phyloP scores from a whole-genome alignment of 2,797 vertebrate genomes.

The Chelonia mydas region DNA sequence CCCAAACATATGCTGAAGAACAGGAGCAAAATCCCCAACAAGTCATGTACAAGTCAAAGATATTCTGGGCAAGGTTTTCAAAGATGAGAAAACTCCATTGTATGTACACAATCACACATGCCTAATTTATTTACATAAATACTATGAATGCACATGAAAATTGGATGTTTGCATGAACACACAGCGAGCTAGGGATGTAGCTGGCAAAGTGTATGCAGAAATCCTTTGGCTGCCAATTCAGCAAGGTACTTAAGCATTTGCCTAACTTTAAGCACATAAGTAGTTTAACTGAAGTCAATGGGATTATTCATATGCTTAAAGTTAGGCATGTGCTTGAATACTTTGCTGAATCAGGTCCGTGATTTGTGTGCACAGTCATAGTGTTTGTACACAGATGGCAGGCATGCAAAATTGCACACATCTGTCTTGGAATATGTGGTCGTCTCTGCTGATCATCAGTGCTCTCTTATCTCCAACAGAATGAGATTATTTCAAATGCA shows the following conservation, averaged over 20 bases:
- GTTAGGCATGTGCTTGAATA: neutral
- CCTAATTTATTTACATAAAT: neutral
- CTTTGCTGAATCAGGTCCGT: neutral
- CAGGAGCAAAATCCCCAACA: neutral
- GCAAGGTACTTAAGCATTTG: neutral
- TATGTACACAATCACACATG: neutral
- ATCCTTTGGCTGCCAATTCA: constrained; percentile 9
- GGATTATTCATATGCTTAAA: neutral
- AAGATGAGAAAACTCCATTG: neutral
- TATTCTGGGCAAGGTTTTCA: neutral
- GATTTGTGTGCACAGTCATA: fast-evolving
- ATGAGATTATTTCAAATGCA: constrained; percentile 51
- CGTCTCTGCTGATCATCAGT: neutral
- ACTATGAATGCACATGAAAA: neutral
- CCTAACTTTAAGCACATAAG: neutral
- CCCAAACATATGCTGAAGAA: neutral
- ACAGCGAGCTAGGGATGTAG: neutral
- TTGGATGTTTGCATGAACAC: fast-evolving
- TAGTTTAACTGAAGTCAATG: neutral
- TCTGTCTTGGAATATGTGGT: fast-evolving
- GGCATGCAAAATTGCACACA: neutral
- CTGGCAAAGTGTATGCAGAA: fast-evolving
- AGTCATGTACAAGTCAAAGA: fast-evolving
- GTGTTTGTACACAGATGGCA: neutral
- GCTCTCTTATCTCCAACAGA: neutral